phyloP scores from a whole-genome alignment of 2,888 invertebrate species.

The Polydrusus pterygomalis region DNA sequence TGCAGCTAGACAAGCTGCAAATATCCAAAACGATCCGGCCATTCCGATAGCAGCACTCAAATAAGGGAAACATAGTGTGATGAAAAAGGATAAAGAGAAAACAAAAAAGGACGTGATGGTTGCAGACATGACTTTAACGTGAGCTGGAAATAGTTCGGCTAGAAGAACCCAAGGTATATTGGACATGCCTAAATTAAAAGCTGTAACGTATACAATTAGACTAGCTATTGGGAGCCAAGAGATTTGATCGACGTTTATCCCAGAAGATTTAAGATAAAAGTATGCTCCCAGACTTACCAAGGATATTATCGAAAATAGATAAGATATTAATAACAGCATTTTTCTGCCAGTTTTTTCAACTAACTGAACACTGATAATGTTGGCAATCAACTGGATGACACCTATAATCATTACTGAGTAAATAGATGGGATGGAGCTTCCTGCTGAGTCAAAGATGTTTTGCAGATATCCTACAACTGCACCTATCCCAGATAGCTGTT shows the following conservation, averaged over 20 bases:
- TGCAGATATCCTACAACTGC: constrained; percentile 86
- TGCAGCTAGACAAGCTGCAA: constrained; percentile 41
- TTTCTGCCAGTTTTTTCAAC: constrained; percentile 86
- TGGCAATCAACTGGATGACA: constrained; percentile 82
- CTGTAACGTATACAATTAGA: constrained; percentile 40
- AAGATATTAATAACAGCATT: constrained; percentile 81
- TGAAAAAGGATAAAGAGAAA: constrained; percentile 53
- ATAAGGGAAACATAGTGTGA: constrained; percentile 58
- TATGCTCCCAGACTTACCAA: constrained; percentile 59
- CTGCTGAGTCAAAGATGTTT: constrained; percentile 76
- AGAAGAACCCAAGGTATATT: constrained; percentile 87
- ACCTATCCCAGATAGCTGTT: constrained; percentile 78
- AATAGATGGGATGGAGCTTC: constrained; percentile 73
- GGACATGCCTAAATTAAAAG: constrained; percentile 75
- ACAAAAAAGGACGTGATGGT: constrained; percentile 51
- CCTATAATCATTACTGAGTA: constrained; percentile 85
- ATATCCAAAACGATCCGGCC: constrained; percentile 58
- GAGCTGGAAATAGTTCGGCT: constrained; percentile 86
- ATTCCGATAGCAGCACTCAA: constrained; percentile 48
- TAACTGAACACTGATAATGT: constrained; percentile 81
- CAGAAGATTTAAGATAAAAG: constrained; percentile 65
- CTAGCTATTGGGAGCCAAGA: constrained; percentile 49
- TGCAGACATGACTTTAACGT: constrained; percentile 81
- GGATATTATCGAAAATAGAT: constrained; percentile 78
- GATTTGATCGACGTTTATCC: constrained; percentile 8